phyloP scores from a whole-genome alignment of 1,140 invertebrate genomes.

The Panagrolaimus sp. region DNA sequence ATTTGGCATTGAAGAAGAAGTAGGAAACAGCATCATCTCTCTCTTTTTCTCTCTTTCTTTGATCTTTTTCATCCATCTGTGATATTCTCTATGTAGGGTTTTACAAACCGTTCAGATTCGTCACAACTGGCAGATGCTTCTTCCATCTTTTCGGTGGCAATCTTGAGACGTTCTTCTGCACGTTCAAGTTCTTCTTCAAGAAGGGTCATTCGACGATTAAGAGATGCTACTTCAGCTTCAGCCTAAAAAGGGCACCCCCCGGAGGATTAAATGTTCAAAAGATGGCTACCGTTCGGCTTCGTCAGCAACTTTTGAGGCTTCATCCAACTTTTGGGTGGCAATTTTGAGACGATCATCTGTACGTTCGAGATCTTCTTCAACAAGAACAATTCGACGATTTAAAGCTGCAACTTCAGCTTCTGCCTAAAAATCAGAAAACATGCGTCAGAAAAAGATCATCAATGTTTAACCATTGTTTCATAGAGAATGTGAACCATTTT shows the following conservation, averaged over 20 bases:
- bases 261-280: slow-evolving; percentile 21
- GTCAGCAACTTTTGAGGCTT: slow-evolving; percentile 96
- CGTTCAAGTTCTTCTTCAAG: slow-evolving; percentile 96
- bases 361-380: slow-evolving; percentile 96
- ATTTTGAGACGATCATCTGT: slow-evolving; percentile 93
- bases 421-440: slow-evolving; percentile 68
- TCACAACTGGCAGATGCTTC: slow-evolving; percentile 94
- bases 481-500: not conserved
- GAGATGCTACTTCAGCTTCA: slow-evolving; percentile 93
- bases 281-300: slow-evolving; percentile 87
- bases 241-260: slow-evolving; percentile 68
- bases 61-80: no score
- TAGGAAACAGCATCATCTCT: slow-evolving; percentile 6
- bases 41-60: no score
- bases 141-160: slow-evolving; percentile 90
- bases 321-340: slow-evolving; percentile 90
- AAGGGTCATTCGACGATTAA: slow-evolving; percentile 95
- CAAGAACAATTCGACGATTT: slow-evolving; percentile 92
- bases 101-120: slow-evolving; percentile 89
- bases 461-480: no score
- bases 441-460: no score
- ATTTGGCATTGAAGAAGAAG: slow-evolving; percentile 14
- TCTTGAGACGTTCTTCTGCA: slow-evolving; percentile 90
- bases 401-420: slow-evolving; percentile 95
- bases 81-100: not conserved